phyloP scores from a whole-genome alignment of 2,888 invertebrate genomes.

The Cynaeus angustus region DNA sequence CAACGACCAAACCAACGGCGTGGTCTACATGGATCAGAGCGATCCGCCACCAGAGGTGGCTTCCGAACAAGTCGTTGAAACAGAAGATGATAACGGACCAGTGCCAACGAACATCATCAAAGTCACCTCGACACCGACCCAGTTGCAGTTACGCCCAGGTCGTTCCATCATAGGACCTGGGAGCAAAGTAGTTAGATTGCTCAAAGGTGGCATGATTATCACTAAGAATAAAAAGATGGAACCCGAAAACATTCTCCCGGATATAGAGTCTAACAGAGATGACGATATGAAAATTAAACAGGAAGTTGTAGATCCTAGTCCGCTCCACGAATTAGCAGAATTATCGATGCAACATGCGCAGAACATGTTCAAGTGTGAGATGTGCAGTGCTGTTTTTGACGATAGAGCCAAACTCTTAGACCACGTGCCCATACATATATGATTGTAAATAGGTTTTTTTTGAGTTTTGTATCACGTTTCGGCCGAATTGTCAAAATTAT shows the following conservation, averaged over 20 bases:
- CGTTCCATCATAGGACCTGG: slow-evolving; percentile 69
- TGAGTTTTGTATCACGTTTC: slow-evolving; percentile 11
- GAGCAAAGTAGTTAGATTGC: slow-evolving; percentile 67
- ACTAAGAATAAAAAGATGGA: slow-evolving; percentile 65
- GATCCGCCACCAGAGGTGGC: slow-evolving; percentile 65
- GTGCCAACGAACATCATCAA: slow-evolving; percentile 61
- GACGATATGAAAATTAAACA: slow-evolving; percentile 59
- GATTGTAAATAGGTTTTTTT: slow-evolving; percentile 70
- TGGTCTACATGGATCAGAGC: slow-evolving; percentile 59
- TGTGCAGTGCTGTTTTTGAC: slow-evolving; percentile 85
- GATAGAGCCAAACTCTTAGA: slow-evolving; percentile 82
- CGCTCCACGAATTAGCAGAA: slow-evolving; percentile 73
- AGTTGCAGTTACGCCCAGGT: slow-evolving; percentile 63
- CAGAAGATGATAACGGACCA: slow-evolving; percentile 54
- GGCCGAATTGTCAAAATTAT: slow-evolving; percentile 19
- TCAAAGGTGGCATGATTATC: slow-evolving; percentile 70
- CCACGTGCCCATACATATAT: slow-evolving; percentile 89
- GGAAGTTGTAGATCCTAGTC: slow-evolving; percentile 71
- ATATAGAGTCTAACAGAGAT: slow-evolving; percentile 37
- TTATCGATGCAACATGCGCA: slow-evolving; percentile 71
- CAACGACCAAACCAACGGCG: slow-evolving; percentile 59
- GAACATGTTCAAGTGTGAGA: slow-evolving; percentile 83
- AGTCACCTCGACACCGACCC: slow-evolving; percentile 51
- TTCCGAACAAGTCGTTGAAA: slow-evolving; percentile 64
- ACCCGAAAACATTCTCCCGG: slow-evolving; percentile 61